A percentile compares a stretch with the other conserved stretches of the same genome.
Evolutionary conservation across 2,888 invertebrate species (phyloP).

Genomic region (Drosophila suboccidentalis): DNA sequence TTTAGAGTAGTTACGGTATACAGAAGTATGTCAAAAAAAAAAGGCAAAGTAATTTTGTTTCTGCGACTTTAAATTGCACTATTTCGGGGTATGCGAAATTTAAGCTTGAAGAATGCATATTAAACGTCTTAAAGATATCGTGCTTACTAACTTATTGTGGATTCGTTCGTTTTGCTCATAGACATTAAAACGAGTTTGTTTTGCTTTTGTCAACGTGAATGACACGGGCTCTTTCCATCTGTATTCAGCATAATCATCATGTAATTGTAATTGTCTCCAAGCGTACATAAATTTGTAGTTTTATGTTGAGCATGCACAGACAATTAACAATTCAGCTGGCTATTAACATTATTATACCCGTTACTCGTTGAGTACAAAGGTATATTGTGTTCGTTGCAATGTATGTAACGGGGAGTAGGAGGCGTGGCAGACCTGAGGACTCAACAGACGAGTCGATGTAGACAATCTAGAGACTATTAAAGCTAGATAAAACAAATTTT

Average conservation of each 20-base stretch:
- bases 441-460: background rate
- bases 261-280: conserved; percentile 21
- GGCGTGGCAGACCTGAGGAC: background rate
- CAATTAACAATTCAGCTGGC: conserved; percentile 55
- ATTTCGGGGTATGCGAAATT: conserved; percentile 36
- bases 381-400: background rate
- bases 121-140: conserved; percentile 1
- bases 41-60: background rate
- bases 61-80: conserved; percentile 7
- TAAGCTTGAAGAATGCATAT: conserved; percentile 7
- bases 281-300: conserved; percentile 28
- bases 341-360: conserved; percentile 50
- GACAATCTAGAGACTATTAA: background rate
- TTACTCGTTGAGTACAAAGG: background rate
- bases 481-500: too few relatives aligned
- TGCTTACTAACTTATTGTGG: conserved; percentile 23
- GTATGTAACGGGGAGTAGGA: background rate
- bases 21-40: conserved; percentile 6
- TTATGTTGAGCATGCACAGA: conserved; percentile 32
- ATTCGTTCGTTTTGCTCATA: conserved; percentile 23
- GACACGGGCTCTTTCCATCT: conserved; percentile 15
- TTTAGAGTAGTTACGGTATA: conserved; percentile 39
- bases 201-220: conserved; percentile 38
- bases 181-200: conserved; percentile 35
- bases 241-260: conserved; percentile 38